A percentile compares a stretch with the other conserved stretches of the same genome.
Evolutionary conservation across 2,888 invertebrate species (phyloP).

Genomic region (Himalopsyche anomala): DNA sequence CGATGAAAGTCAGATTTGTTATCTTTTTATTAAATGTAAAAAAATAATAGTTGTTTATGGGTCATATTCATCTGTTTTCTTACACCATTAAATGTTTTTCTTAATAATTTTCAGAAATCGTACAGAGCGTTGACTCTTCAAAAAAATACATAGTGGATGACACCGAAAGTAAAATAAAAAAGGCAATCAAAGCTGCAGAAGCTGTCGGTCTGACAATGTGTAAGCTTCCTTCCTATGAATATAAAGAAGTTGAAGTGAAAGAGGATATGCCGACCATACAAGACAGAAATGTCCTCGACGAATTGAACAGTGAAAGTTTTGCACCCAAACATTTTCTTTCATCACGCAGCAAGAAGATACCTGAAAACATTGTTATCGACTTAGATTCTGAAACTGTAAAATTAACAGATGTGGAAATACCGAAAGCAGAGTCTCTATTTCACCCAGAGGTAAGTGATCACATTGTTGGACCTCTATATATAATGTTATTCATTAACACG

Average conservation of each 20-base stretch:
- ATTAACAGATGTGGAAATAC: constrained; percentile 78
- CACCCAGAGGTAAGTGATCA: constrained; percentile 80
- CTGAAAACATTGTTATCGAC: constrained; percentile 85
- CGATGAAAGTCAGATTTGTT: too few species aligned
- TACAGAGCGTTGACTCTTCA: background rate
- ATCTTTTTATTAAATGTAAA: too few species aligned
- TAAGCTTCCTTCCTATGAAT: constrained; percentile 75
- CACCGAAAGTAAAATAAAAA: constrained; percentile 74
- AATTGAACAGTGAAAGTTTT: constrained; percentile 84
- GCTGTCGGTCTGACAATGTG: constrained; percentile 76
- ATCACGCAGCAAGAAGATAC: constrained; percentile 77
- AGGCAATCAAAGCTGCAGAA: constrained; percentile 75
- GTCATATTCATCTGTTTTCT: too few species aligned
- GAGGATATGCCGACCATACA: constrained; percentile 77
- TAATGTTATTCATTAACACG: too few species aligned
- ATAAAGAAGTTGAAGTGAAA: constrained; percentile 74
- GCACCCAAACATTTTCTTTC: constrained; percentile 79
- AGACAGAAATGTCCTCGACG: constrained; percentile 79
- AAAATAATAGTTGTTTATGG: too few species aligned
- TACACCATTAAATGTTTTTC: too few species aligned
- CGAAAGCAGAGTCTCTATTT: constrained; percentile 80
- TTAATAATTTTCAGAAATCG: background rate
- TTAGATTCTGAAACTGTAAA: constrained; percentile 83
- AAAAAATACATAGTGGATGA: constrained; percentile 72
- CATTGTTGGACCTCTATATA: too few species aligned